These are phyloP conservation scores for Oasisia sp. DNA, from an alignment of 2,888 invertebrate genomes.

Conservation along the genomic window DNA sequence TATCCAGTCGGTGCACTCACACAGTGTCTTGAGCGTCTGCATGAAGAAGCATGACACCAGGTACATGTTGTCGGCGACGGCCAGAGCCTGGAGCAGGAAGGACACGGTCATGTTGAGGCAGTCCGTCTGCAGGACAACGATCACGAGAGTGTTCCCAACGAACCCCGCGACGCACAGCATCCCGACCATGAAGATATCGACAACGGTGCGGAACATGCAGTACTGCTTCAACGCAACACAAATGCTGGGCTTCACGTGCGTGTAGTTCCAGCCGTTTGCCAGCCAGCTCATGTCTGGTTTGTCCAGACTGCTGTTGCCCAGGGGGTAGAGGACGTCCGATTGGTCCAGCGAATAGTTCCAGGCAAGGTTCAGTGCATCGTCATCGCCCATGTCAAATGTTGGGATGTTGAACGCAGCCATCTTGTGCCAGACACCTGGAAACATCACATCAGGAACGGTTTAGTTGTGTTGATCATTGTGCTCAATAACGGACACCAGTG, in stretches of 20 bases:
- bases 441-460: background rate
- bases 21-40: constrained; percentile 39
- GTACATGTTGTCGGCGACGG: constrained; percentile 43
- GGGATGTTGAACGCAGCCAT: background rate
- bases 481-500: background rate
- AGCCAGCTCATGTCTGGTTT: background rate
- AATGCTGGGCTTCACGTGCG: background rate
- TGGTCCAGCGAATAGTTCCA: background rate
- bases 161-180: constrained; percentile 70
- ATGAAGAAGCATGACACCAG: constrained; percentile 31
- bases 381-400: background rate
- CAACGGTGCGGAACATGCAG: constrained; percentile 24
- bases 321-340: background rate
- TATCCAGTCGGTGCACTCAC: constrained; percentile 36
- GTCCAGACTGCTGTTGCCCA: background rate
- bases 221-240: background rate
- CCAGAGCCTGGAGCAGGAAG: constrained; percentile 44
- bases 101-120: constrained; percentile 67
- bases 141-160: constrained; percentile 72
- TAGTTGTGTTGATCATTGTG: background rate
- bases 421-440: background rate
- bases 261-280: background rate
- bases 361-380: background rate
- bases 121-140: constrained; percentile 67
- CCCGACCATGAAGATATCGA: constrained; percentile 37